Evolutionary conservation across 1,140 invertebrate species (phyloP), one percentile per base, ranked within the genome.

Genomic region (Hirudo medicinalis): DNA sequence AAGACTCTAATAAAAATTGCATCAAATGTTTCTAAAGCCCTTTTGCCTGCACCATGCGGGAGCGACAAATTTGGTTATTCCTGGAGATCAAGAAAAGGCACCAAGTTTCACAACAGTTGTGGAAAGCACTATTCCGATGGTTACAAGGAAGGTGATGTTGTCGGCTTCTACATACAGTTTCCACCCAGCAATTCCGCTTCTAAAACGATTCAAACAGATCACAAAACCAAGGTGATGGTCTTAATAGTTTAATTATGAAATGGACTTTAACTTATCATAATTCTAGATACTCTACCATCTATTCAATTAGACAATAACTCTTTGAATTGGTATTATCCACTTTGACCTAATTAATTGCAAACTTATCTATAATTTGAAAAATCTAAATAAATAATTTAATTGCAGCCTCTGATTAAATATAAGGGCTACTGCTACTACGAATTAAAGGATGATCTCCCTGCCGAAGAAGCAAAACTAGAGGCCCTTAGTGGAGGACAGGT

Each of bases 21-120:
- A 22, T 22, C 67, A 15, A 53, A 55, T 25, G 0, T 29, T 75
- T 78, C 89, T 90, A 85, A 93, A 91, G 36, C 96, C 96, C 84
- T 85, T 17, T 49, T 99, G 71, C 96, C 99, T 84, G 87, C 87
- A 0, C 88, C 87, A 15, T 82, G 87, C 74, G 88, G 88, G 2
- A 99, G 97, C 83, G 95, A 97, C 82, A 96, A 96, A 84, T 99
- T 97, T 82, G 93, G 94, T 17, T 99, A 99, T 83, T 94, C 92
- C 0, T 99, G 93, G 92, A 85, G 96, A 78, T 97, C 93, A 17
- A 87, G 88, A 67, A 90, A 90, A 82, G 91, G 91, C 0, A 91
- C 91, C 13, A 86, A 86, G 76, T 99, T 99, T 79, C 94, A 98
- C 78, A 90, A 99, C 83, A 92, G 91, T 72, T 86, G 87, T 73